Base-by-base conservation (phyloP, 1,140 invertebrate species). In the Helicoverpa zea region DNA sequence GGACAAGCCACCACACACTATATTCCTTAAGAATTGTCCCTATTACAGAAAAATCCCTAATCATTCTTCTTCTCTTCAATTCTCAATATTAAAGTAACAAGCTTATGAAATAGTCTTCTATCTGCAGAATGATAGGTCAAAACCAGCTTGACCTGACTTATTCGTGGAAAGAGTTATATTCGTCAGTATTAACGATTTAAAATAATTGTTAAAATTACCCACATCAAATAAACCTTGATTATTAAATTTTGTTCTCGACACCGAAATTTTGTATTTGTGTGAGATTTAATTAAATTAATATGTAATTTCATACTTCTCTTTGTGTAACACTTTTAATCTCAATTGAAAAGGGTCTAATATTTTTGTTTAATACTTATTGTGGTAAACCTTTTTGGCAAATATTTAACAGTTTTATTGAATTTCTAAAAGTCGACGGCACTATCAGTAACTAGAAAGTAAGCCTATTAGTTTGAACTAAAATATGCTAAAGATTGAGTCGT, bases 241-340 rank as follows among this genome's bases (percentile, higher is more conserved):
- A 43, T 7, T 43, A 43, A 43, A 63, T 63, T 63, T 43, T 35
- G n/a, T 3, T 14, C 61, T 14, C 61, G 29, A 63, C 61, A 63
- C 61, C 61, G 30, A 63, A 63, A 63, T 63, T 63, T 58, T 18
- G 56, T 18, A 58, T 58, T 35, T 63, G 61, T 43, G 29, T 12
- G 61, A 2, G 23, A 14, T 30, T 63, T 63, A 63, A 63, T 63
- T 63, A 63, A 63, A 63, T 63, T 63, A 30, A 63, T 63, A n/a
- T 63, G 61, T 63, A 63, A 63, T 63, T 63, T 63, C 61, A 63
- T 63, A 63, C 30, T 63, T 63, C 30, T 63, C 12, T 63, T 63
- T 63, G 30, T 5, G n/a, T n/a, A 63, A 63, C 61, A 63, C 61
- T 63, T 63, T 63, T 63, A 63, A 43, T 63, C 61, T 63, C 61